These are phyloP conservation scores for Podabrus alpinus DNA, from an alignment of 2,888 invertebrate genomes.

Conservation along the genomic window DNA sequence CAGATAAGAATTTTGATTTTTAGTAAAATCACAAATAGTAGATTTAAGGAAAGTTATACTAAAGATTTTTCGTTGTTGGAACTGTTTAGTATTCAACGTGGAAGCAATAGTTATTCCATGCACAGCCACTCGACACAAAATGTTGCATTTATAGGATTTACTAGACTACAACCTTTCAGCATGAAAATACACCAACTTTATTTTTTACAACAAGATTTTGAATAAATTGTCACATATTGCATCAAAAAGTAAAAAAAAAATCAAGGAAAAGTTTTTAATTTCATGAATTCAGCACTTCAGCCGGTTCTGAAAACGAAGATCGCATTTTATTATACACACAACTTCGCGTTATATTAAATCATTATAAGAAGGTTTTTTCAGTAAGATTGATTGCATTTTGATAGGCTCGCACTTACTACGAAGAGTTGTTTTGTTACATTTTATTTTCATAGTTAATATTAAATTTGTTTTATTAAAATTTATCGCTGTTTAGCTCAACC, in stretches of 20 bases:
- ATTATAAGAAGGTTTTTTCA: constrained; percentile 1
- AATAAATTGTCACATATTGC: neutral
- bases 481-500: neutral
- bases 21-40: neutral
- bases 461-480: neutral
- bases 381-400: constrained; percentile 17
- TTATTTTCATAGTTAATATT: neutral
- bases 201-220: neutral
- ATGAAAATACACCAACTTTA: neutral
- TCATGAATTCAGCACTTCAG: neutral
- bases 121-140: constrained; percentile 3
- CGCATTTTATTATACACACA: neutral
- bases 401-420: neutral
- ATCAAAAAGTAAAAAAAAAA: neutral
- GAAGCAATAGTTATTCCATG: constrained; percentile 2
- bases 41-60: neutral
- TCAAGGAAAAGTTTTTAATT: neutral
- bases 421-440: neutral
- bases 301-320: neutral
- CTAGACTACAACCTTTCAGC: constrained; percentile 3
- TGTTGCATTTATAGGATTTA: constrained; percentile 5
- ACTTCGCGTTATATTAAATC: neutral
- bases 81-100: neutral
- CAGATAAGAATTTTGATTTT: neutral
- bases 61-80: neutral